Evolutionary conservation across 1,140 invertebrate genomes (phyloP), one percentile per base, ranked within the genome.

Genomic region (Conus betulinus): DNA sequence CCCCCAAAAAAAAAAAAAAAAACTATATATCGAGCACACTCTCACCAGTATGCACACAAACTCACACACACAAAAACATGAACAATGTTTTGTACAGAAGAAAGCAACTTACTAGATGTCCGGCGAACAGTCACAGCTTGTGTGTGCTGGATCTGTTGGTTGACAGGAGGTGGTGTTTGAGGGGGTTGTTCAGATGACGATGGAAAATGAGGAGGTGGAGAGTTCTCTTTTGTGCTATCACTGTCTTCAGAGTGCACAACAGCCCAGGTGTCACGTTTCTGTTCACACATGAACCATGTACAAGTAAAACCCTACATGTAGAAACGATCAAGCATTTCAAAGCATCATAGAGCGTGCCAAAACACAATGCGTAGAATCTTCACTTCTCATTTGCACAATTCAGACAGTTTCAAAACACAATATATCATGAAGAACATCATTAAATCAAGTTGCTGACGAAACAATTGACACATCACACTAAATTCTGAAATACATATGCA

Each of bases 211-310:
- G 87, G 89, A 76, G 91, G 91, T 52, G 91, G 92, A 57, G 90
- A 89, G 87, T 93, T 92, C 86, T 93, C 92, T 84, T 92, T 93
- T 20, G 88, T 88, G 76, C 87, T 89, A 83, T 89, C 88, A 53
- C 82, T 89, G 78, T 91, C 84, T 27, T 90, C 90, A 57, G 27
- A 87, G 55, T 81, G 85, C 88, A 63, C 63, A 82, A 84, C 82
- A 23, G 86, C 85, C 67, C 83, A 87, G 71, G 89, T 91, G 71
- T 92, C 91, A 86, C 90, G 88, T 52, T 89, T 87, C 91, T 92
- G 87, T 27, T 39, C 78, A 79, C 27, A 51, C n/a, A 79, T 8
- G 51, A 79, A 79, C 57, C 8, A 60, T 39, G 39, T 39, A 39
- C 39, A 39, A 39, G 39, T 39, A 39, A 39, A 39, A 39, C 39